Evolutionary conservation across 1,140 invertebrate species (phyloP), one percentile per base, ranked within the genome.

Genomic region (Cepaea nemoralis): DNA sequence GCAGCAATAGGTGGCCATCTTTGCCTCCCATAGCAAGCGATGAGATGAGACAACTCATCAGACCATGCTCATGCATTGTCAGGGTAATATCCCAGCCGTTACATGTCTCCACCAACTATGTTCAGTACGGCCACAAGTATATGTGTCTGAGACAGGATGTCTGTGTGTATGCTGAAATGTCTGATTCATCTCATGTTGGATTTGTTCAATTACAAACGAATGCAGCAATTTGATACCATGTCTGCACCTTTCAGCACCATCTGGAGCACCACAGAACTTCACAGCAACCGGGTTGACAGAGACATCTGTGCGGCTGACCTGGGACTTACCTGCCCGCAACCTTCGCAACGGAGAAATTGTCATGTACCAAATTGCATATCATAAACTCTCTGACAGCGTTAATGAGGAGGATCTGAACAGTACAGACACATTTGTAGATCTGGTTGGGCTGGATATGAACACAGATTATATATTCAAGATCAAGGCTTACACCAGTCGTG

Each of bases 391-490:
- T 75, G 96, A 98, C 88, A 95, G 96, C 82, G 94, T 95, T 0
- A 95, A 96, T 40, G 94, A 95, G 10, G 94, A 94, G 37, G 95
- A 96, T 87, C 92, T 94, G 6, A 98, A 97, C 87, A 96, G 95
- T 24, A 96, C 96, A 5, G 91, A 93, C 33, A 95, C 94, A 0
- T 95, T 95, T n/a, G 86, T 95, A 1, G 96, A 99, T 0, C 97
- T 99, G 86, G 96, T 95, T 14, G 95, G 96, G 85, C 92, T 99
- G 33, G 97, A 99, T 90, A 97, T 98, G 92, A 97, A 98, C 88
- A 97, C 97, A 0, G 97, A 99, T 89, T 99, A 99, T 91, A 94
- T 96, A 33, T 98, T 98, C 88, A 95, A 96, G 89, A 95, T 99
- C 1, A 94, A 96, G 85, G 97, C 97, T 0, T 96, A 96, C 88